Evolutionary conservation across 2,888 invertebrate species (phyloP).

Genomic region (Macaria liturata): DNA sequence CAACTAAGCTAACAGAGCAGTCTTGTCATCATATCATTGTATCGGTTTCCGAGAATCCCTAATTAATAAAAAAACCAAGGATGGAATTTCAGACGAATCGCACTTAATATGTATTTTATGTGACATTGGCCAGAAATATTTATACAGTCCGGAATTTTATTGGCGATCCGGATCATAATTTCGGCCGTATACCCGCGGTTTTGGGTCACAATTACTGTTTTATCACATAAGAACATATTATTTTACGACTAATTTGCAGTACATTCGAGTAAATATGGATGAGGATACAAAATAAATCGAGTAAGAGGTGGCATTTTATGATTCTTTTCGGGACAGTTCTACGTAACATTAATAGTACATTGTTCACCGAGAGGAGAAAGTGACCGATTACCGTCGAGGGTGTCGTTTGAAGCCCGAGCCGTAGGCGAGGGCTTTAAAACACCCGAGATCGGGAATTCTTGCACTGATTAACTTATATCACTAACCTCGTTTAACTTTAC

Average conservation of each 20-base stretch:
- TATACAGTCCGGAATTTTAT: conserved; percentile 7
- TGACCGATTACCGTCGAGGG: no score
- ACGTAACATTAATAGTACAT: no score
- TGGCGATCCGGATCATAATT: conserved; percentile 4
- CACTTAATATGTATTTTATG: conserved; percentile 19
- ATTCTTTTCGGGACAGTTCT: no score
- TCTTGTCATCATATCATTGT: no score
- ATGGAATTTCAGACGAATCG: conserved; percentile 12
- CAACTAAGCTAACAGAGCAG: no score
- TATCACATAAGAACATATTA: conserved; percentile 4
- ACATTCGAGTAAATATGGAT: background rate
- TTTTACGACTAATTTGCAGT: conserved; percentile 1
- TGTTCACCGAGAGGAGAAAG: no score
- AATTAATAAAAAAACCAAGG: conserved; percentile 20
- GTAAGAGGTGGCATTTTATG: no score
- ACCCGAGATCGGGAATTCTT: no score
- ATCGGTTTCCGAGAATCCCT: conserved; percentile 20
- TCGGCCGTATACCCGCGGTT: background rate
- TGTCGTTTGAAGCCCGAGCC: no score
- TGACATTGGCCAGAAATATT: conserved; percentile 9
- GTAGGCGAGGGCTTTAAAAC: no score
- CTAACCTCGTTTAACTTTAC: no score
- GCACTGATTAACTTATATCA: no score
- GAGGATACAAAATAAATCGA: background rate
- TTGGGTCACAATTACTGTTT: background rate